Percentiles rank a stretch among this genome's conserved stretches.
These are phyloP conservation scores for Hyles vespertilio DNA, from an alignment of 1,140 invertebrate genomes.

Conservation along the genomic window DNA sequence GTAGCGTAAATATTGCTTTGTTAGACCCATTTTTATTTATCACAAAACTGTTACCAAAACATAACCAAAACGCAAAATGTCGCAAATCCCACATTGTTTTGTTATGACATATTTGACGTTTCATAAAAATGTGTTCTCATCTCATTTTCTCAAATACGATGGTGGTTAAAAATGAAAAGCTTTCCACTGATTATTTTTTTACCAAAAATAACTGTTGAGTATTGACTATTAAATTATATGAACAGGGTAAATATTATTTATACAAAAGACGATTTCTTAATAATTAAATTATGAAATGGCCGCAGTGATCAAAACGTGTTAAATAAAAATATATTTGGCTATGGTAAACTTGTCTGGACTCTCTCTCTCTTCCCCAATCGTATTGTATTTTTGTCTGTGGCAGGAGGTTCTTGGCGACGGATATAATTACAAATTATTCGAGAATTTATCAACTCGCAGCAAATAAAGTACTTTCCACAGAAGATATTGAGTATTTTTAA, in stretches of 20 bases:
- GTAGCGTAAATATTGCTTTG: constrained; percentile 97
- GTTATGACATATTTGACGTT: constrained; percentile 12
- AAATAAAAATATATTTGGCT: no score
- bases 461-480: constrained; percentile 5
- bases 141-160: no score
- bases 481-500: no score
- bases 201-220: no score
- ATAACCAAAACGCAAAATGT: not conserved
- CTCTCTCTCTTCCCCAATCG: not conserved
- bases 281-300: no score
- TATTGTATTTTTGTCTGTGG: constrained; percentile 11
- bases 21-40: constrained; percentile 88
- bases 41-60: constrained; percentile 1
- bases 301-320: no score
- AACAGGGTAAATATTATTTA: no score
- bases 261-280: no score
- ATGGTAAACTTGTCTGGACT: no score
- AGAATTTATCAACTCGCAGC: not conserved
- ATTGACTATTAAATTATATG: no score
- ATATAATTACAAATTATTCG: constrained; percentile 9
- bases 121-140: not conserved
- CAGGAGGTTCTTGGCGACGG: constrained; percentile 2
- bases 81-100: constrained; percentile 10
- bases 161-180: no score
- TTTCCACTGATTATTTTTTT: no score